phyloP scores from a whole-genome alignment of 2,113 vertebrate species.

The Nibea coibor region DNA sequence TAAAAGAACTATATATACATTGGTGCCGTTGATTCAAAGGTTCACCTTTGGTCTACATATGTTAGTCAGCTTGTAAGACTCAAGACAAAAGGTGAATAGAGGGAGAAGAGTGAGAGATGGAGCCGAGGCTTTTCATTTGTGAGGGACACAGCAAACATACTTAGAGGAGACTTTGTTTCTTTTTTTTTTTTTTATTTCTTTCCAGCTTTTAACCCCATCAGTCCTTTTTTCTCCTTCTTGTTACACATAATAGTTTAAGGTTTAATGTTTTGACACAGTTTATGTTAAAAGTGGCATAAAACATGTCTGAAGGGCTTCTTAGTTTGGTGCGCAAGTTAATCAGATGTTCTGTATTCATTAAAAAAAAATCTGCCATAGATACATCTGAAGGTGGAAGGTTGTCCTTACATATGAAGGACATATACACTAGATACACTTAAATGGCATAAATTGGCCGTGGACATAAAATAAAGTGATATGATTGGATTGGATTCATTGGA shows the following conservation, averaged over 20 bases:
- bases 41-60: constrained; percentile 44
- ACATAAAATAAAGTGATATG: not conserved
- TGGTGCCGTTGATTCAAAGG: constrained; percentile 46
- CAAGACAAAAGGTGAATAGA: constrained; percentile 65
- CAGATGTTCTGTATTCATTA: not conserved
- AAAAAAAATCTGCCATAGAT: not conserved
- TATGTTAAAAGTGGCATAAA: constrained; percentile 6
- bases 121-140: constrained; percentile 31
- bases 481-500: too few species aligned
- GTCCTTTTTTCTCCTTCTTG: not conserved
- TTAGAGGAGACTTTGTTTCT: constrained; percentile 8
- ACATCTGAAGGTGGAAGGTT: too few species aligned
- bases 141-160: constrained; percentile 41
- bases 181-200: constrained; percentile 16
- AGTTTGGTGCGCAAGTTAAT: not conserved
- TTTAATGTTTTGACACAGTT: not conserved
- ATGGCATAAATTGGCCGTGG: too few species aligned
- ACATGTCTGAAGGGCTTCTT: not conserved
- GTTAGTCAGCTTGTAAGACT: constrained; percentile 54
- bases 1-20: constrained; percentile 35
- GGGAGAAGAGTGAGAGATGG: constrained; percentile 46
- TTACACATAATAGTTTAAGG: not conserved
- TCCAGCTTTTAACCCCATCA: not conserved
- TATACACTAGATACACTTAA: too few species aligned
- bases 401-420: too few species aligned